Percentiles rank a stretch among this genome's conserved stretches.
phyloP scores from a whole-genome alignment of 2,113 vertebrate species.

The Drymodes brunneopygia region DNA sequence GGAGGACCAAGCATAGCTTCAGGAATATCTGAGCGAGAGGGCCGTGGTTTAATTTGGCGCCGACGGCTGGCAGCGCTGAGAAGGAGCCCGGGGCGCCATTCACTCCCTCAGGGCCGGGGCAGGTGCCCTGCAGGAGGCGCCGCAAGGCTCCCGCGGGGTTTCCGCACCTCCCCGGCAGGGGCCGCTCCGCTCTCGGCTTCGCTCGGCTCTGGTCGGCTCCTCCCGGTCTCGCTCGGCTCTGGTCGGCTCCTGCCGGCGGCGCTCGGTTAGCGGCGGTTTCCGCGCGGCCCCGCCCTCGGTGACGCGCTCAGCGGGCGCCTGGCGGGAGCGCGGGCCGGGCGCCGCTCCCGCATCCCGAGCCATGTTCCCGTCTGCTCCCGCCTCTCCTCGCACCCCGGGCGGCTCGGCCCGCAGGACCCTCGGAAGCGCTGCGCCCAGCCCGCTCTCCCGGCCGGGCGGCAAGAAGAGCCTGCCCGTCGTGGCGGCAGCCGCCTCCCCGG shows the following conservation, averaged over 20 bases:
- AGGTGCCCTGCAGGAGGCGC: accelerated
- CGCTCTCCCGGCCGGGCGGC: constrained; percentile 46
- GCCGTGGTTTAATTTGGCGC: accelerated
- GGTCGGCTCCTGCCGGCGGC: background rate
- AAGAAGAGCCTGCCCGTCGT: constrained; percentile 47
- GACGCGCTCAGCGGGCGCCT: background rate
- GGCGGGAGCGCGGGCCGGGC: accelerated
- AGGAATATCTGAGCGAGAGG: background rate
- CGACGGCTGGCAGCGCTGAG: too few species aligned
- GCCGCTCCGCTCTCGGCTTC: background rate
- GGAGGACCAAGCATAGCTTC: background rate
- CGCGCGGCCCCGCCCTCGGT: background rate
- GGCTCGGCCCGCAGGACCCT: constrained; percentile 53
- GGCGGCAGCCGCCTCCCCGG: constrained; percentile 32
- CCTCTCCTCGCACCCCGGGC: constrained; percentile 65
- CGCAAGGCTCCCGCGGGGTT: accelerated
- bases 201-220: background rate
- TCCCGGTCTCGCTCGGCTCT: too few species aligned
- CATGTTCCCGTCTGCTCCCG: constrained; percentile 62
- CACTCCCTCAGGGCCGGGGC: accelerated
- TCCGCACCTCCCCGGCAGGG: too few species aligned
- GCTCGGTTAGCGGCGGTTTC: background rate
- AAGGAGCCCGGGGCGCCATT: accelerated
- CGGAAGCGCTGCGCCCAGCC: constrained; percentile 18
- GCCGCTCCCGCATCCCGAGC: accelerated